A percentile compares a stretch with the other conserved stretches of the same genome.
Evolutionary conservation across 2,888 invertebrate genomes (phyloP).

Genomic region (Eurytoma californica): DNA sequence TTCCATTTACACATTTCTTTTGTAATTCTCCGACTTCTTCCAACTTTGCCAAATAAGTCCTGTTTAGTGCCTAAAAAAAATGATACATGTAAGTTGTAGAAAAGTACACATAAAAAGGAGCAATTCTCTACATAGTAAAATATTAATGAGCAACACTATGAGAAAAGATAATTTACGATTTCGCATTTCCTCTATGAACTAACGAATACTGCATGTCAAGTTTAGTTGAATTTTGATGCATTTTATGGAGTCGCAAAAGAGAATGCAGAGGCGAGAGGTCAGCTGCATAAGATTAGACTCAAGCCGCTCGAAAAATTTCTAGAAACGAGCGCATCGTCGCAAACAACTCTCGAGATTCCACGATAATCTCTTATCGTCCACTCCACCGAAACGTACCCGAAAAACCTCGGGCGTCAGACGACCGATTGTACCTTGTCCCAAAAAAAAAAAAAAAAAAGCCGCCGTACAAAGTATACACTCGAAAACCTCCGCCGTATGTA

Average conservation of each 20-base stretch:
- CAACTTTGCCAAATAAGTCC: constrained; percentile 88
- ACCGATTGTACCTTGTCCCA: no score
- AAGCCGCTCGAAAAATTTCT: constrained; percentile 29
- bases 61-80: constrained; percentile 82
- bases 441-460: neutral
- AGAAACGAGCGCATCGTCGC: constrained; percentile 5
- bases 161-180: no score
- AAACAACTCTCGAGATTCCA: constrained; percentile 18
- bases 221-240: neutral
- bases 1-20: constrained; percentile 90
- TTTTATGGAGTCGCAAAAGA: neutral
- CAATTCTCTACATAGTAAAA: neutral
- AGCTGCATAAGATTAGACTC: constrained; percentile 33
- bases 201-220: no score
- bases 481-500: neutral
- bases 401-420: neutral
- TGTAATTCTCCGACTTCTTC: constrained; percentile 90
- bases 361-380: constrained; percentile 23
- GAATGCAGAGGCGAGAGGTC: constrained; percentile 30
- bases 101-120: neutral
- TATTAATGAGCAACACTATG: no score
- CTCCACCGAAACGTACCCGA: no score
- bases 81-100: neutral
- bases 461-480: constrained; percentile 23
- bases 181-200: neutral